Evolutionary conservation across 2,888 invertebrate genomes (phyloP).

Genomic region (Oscheius onirici): DNA sequence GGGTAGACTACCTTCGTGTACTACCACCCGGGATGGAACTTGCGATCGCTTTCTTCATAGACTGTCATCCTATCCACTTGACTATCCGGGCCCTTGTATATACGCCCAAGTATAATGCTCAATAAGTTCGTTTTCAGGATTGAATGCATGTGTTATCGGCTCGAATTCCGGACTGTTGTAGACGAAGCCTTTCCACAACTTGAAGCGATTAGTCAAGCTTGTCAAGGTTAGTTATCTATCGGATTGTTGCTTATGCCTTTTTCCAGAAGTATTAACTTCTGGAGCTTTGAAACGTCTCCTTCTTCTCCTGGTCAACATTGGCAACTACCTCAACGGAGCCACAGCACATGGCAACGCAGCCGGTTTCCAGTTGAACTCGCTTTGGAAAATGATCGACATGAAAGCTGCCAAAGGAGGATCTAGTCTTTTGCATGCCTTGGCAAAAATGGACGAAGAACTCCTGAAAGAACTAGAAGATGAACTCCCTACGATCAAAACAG

Average conservation of each 20-base stretch:
- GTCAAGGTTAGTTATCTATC: constrained; percentile 1
- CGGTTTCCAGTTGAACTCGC: constrained; percentile 55
- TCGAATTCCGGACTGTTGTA: constrained; percentile 33
- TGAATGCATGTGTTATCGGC: constrained; percentile 35
- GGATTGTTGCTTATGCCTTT: not conserved
- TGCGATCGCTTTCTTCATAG: too few species aligned
- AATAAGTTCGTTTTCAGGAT: constrained; percentile 19
- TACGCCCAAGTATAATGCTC: too few species aligned
- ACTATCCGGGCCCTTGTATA: too few species aligned
- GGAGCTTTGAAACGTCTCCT: constrained; percentile 46
- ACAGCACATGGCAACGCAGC: constrained; percentile 56
- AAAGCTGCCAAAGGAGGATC: constrained; percentile 47
- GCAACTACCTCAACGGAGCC: constrained; percentile 55
- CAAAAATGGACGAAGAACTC: constrained; percentile 41
- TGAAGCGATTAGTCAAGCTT: constrained; percentile 6
- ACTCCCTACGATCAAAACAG: constrained; percentile 36
- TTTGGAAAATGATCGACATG: constrained; percentile 57
- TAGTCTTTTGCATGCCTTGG: constrained; percentile 42
- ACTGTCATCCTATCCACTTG: too few species aligned
- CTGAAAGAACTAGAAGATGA: constrained; percentile 38
- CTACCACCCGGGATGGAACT: too few species aligned
- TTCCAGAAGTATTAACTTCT: constrained; percentile 22
- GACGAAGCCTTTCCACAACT: constrained; percentile 36
- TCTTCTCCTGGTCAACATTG: constrained; percentile 52
- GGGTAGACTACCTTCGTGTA: too few species aligned